phyloP scores from a whole-genome alignment of 1,140 invertebrate genomes.

The Eupeodes corollae region DNA sequence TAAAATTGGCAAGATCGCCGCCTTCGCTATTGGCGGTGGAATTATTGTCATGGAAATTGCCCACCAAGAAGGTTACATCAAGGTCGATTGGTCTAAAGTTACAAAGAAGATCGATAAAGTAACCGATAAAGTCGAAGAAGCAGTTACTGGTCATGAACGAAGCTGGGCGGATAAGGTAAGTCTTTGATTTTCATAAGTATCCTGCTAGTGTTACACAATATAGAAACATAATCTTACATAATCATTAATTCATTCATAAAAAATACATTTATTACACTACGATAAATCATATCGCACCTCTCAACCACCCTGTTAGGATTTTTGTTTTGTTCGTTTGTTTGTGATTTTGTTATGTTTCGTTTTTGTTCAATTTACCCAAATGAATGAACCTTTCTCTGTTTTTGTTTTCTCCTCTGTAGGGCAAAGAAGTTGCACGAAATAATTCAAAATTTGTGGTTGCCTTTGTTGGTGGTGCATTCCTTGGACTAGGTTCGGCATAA shows the following conservation, averaged over 20 bases:
- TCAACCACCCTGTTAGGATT: too few species aligned
- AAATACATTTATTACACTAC: too few species aligned
- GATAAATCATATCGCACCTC: too few species aligned
- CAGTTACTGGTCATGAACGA: slow-evolving; percentile 56
- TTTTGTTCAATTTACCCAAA: too few species aligned
- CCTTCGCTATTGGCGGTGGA: slow-evolving; percentile 75
- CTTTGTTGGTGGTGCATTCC: slow-evolving; percentile 75
- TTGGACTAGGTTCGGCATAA: slow-evolving; percentile 46
- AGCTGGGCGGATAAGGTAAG: slow-evolving; percentile 69
- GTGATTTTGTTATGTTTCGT: too few species aligned
- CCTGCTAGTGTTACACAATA: too few species aligned
- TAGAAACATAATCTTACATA: too few species aligned
- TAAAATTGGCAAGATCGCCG: slow-evolving; percentile 84
- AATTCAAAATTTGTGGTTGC: slow-evolving; percentile 69
- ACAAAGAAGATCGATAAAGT: slow-evolving; percentile 70
- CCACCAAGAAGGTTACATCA: slow-evolving; percentile 83
- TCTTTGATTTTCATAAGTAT: not conserved
- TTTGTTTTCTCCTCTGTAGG: slow-evolving; percentile 45
- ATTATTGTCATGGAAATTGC: slow-evolving; percentile 83
- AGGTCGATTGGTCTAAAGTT: slow-evolving; percentile 81
- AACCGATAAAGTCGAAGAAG: slow-evolving; percentile 66
- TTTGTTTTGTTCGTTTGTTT: too few species aligned
- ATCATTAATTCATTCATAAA: too few species aligned
- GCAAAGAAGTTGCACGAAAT: slow-evolving; percentile 56
- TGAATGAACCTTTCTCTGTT: too few species aligned